phyloP scores from a whole-genome alignment of 1,140 invertebrate species.

The Lasioglossum baleicum region DNA sequence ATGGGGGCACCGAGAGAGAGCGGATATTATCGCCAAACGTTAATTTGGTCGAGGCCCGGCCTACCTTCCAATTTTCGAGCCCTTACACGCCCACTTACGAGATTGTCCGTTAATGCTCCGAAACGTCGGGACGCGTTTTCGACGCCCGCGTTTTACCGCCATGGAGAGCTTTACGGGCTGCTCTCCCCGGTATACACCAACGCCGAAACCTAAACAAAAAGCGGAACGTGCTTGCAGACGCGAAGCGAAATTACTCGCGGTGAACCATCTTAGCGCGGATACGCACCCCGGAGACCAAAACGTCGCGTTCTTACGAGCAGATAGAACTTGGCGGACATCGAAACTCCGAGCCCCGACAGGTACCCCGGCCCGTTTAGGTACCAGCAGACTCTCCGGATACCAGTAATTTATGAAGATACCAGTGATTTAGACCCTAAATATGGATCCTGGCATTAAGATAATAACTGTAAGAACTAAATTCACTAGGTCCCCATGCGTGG shows the following conservation, averaged over 20 bases:
- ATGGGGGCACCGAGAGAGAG: slow-evolving; percentile 66
- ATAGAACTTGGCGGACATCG: too few species aligned
- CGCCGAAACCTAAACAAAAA: neutral
- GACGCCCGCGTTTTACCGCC: slow-evolving; percentile 64
- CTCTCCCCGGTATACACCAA: neutral
- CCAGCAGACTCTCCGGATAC: too few species aligned
- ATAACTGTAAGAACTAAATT: too few species aligned
- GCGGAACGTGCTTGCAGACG: neutral
- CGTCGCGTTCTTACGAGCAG: too few species aligned
- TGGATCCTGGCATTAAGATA: too few species aligned
- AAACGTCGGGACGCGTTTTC: slow-evolving; percentile 74
- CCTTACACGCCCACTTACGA: slow-evolving; percentile 79
- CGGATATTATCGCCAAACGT: slow-evolving; percentile 80
- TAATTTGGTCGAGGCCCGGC: slow-evolving; percentile 78
- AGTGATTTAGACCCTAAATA: too few species aligned
- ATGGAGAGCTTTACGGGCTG: slow-evolving; percentile 23
- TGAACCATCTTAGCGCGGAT: too few species aligned
- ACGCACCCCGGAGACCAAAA: too few species aligned
- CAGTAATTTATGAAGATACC: too few species aligned
- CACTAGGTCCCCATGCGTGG: too few species aligned
- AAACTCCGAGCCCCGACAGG: too few species aligned
- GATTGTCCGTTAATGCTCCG: slow-evolving; percentile 78
- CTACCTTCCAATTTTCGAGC: slow-evolving; percentile 80
- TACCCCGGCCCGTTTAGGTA: too few species aligned
- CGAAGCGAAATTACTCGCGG: neutral